phyloP scores from a whole-genome alignment of 2,113 vertebrate species.

The Larimichthys crocea region DNA sequence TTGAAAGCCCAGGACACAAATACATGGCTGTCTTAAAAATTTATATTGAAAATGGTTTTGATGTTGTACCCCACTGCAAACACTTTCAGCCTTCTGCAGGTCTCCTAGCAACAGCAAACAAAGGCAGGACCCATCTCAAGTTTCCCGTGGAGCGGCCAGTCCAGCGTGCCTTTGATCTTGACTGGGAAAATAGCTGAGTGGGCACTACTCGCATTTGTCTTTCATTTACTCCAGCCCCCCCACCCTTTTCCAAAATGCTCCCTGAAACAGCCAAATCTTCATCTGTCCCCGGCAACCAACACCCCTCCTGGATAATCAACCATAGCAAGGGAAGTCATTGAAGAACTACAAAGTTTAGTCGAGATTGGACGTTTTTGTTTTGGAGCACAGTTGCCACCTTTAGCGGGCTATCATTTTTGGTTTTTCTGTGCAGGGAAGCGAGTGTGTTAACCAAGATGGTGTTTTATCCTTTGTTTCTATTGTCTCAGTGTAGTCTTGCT shows the following conservation, averaged over 20 bases:
- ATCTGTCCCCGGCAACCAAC: slow-evolving; percentile 80
- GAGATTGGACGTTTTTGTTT: slow-evolving; percentile 60
- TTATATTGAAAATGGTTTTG: slow-evolving; percentile 88
- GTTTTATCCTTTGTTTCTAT: slow-evolving; percentile 44
- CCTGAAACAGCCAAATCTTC: slow-evolving; percentile 85
- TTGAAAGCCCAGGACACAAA: slow-evolving; percentile 76
- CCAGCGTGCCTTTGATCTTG: slow-evolving; percentile 87
- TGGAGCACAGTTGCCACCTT: slow-evolving; percentile 40
- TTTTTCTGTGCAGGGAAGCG: slow-evolving; percentile 26
- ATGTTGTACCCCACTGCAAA: slow-evolving; percentile 86
- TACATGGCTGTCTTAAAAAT: slow-evolving; percentile 84
- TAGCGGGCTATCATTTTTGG: slow-evolving; percentile 44
- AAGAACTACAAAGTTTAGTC: slow-evolving; percentile 69
- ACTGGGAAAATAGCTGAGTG: slow-evolving; percentile 90
- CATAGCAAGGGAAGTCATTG: slow-evolving; percentile 72
- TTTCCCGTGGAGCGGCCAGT: slow-evolving; percentile 88
- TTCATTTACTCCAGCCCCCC: slow-evolving; percentile 82
- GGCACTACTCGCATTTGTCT: slow-evolving; percentile 88
- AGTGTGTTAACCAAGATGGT: slow-evolving; percentile 27
- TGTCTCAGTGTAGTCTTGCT: slow-evolving; percentile 37
- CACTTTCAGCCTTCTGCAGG: slow-evolving; percentile 84
- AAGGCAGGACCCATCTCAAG: slow-evolving; percentile 88
- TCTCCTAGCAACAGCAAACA: slow-evolving; percentile 90
- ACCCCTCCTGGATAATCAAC: slow-evolving; percentile 73
- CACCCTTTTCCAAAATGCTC: slow-evolving; percentile 72